These are phyloP conservation scores for Drosophila auraria DNA, from an alignment of 1,140 invertebrate species.

Conservation along the genomic window DNA sequence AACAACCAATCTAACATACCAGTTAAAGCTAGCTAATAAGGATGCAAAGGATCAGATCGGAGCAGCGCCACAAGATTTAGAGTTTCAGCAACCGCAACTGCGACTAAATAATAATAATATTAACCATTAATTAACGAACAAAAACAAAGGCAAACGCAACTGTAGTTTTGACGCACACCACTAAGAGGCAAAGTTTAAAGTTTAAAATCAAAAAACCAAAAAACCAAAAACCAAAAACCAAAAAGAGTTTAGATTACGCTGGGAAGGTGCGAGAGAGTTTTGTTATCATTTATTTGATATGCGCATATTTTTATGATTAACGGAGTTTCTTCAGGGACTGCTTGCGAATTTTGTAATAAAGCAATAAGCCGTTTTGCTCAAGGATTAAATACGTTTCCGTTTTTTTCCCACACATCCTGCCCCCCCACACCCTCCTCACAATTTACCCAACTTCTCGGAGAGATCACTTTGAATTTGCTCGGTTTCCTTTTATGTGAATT, in stretches of 20 bases:
- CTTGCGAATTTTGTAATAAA: constrained; percentile 77
- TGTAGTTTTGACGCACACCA: constrained; percentile 58
- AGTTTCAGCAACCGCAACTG: constrained; percentile 74
- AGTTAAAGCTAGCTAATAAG: constrained; percentile 62
- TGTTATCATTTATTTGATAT: constrained; percentile 78
- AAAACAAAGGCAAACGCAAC: constrained; percentile 28
- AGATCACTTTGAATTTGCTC: constrained; percentile 3
- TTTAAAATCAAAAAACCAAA: constrained; percentile 11
- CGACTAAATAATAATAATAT: constrained; percentile 64
- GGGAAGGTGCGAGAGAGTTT: constrained; percentile 54
- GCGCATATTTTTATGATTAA: constrained; percentile 70
- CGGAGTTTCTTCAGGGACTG: constrained; percentile 77
- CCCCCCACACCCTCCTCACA: background rate
- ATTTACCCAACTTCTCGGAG: constrained; percentile 1
- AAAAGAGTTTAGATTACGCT: constrained; percentile 39
- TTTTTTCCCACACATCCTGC: constrained; percentile 5
- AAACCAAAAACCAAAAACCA: background rate
- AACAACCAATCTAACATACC: constrained; percentile 41
- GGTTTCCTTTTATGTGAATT: constrained; percentile 50
- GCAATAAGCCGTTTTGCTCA: constrained; percentile 80
- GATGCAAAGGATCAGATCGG: constrained; percentile 34
- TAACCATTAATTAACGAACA: constrained; percentile 51
- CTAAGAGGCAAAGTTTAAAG: constrained; percentile 46
- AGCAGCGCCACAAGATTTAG: constrained; percentile 75
- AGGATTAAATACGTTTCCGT: constrained; percentile 49